These are phyloP conservation scores for Jordanella pulchra DNA, from an alignment of 2,797 vertebrate species.

Conservation along the genomic window DNA sequence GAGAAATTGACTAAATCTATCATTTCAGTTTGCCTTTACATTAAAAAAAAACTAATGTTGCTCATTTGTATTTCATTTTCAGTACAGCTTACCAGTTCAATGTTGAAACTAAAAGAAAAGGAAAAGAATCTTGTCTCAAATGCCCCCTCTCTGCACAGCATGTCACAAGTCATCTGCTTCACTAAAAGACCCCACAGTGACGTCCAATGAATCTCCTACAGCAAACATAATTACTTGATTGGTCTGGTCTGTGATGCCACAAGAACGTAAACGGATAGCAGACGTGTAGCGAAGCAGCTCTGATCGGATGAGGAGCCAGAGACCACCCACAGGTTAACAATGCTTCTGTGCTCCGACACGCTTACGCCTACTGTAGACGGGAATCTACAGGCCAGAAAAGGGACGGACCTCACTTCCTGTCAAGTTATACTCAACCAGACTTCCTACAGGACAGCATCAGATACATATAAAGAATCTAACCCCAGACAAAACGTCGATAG, in stretches of 20 bases:
- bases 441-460: conserved; percentile 18
- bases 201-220: not conserved
- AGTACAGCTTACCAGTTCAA: not conserved
- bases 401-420: conserved; percentile 12
- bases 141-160: conserved; percentile 14
- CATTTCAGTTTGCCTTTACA: not conserved
- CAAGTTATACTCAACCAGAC: conserved; percentile 11
- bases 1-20: not conserved
- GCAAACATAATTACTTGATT: conserved; percentile 7
- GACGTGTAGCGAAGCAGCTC: conserved; percentile 52
- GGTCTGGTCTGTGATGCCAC: conserved; percentile 6
- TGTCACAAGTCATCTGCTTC: conserved; percentile 13
- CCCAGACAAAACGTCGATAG: conserved; percentile 25
- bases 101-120: not conserved
- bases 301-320: conserved; percentile 48
- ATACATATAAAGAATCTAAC: conserved; percentile 13
- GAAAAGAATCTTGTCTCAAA: not conserved
- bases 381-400: conserved; percentile 20
- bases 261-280: conserved; percentile 31
- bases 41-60: not conserved
- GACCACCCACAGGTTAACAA: conserved; percentile 55
- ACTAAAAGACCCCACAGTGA: not conserved
- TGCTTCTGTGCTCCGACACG: conserved; percentile 23
- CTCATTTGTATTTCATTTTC: not conserved
- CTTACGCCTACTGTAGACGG: conserved; percentile 31